A percentile compares a stretch with the other conserved stretches of the same genome.
Conservation (phyloP, 2,888 invertebrate genomes). For the Melipona beecheii region DNA sequence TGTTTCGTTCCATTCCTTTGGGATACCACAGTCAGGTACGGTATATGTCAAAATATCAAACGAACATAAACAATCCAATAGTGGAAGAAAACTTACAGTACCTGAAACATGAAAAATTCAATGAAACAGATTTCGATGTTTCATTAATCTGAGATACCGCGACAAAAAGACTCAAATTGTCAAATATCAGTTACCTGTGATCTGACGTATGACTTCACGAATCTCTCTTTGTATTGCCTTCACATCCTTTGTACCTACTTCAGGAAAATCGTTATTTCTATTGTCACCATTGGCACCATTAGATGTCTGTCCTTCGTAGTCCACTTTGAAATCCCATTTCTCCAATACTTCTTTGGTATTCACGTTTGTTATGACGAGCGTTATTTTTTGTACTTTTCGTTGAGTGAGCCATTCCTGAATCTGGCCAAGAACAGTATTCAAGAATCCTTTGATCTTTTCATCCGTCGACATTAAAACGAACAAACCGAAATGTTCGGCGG, state of each 20-base stretch:
- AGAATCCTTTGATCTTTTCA: conserved; percentile 93
- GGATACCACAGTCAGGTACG: conserved; percentile 92
- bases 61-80: conserved; percentile 95
- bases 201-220: conserved; percentile 97
- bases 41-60: conserved; percentile 98
- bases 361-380: conserved; percentile 95
- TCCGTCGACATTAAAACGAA: conserved; percentile 96
- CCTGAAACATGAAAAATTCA: conserved; percentile 84
- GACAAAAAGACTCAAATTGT: not conserved
- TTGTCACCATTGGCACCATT: conserved; percentile 65
- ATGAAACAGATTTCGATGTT: not conserved
- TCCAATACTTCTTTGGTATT: conserved; percentile 97
- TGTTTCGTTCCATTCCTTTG: conserved; percentile 96
- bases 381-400: conserved; percentile 94
- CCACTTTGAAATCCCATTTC: conserved; percentile 98
- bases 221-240: conserved; percentile 98
- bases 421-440: conserved; percentile 92
- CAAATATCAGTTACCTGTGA: conserved; percentile 85
- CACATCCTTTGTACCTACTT: conserved; percentile 85
- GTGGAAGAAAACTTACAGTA: conserved; percentile 97
- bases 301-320: conserved; percentile 88
- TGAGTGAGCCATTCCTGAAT: conserved; percentile 95
- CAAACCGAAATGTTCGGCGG: conserved; percentile 96
- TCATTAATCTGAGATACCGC: not conserved
- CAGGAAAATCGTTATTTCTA: conserved; percentile 61